phyloP scores from a whole-genome alignment of 2,888 invertebrate species.

The Tuberolachnus salignus region DNA sequence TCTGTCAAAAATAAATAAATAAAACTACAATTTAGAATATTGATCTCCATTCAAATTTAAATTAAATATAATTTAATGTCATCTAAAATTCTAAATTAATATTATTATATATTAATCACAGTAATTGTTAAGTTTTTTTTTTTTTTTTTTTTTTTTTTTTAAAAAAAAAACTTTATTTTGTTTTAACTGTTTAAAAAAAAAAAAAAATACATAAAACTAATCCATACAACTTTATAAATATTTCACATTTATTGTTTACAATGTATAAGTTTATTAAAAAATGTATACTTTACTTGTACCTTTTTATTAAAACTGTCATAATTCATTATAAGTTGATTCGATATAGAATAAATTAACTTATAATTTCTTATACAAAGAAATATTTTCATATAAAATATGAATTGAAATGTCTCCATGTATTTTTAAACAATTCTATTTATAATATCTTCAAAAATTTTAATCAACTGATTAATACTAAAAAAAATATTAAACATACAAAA shows the following conservation, averaged over 20 bases:
- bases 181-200: too few species aligned
- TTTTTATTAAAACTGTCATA: constrained; percentile 19
- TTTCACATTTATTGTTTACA: constrained; percentile 20
- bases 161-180: too few species aligned
- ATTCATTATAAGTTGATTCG: constrained; percentile 14
- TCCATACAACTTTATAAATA: neutral
- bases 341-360: constrained; percentile 17
- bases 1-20: neutral
- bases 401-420: constrained; percentile 12
- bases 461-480: constrained; percentile 33
- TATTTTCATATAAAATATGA: constrained; percentile 1
- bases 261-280: constrained; percentile 17
- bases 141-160: too few species aligned
- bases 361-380: constrained; percentile 30
- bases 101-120: constrained; percentile 41
- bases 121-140: neutral
- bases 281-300: constrained; percentile 41
- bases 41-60: neutral
- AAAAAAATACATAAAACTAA: constrained; percentile 8
- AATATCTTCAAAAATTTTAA: constrained; percentile 11
- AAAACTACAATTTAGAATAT: neutral
- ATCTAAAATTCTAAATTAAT: constrained; percentile 9
- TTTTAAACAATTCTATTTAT: constrained; percentile 23
- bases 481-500: constrained; percentile 45
- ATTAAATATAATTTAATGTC: neutral